phyloP scores from a whole-genome alignment of 2,797 vertebrate species.

The Cryptoprocta ferox region DNA sequence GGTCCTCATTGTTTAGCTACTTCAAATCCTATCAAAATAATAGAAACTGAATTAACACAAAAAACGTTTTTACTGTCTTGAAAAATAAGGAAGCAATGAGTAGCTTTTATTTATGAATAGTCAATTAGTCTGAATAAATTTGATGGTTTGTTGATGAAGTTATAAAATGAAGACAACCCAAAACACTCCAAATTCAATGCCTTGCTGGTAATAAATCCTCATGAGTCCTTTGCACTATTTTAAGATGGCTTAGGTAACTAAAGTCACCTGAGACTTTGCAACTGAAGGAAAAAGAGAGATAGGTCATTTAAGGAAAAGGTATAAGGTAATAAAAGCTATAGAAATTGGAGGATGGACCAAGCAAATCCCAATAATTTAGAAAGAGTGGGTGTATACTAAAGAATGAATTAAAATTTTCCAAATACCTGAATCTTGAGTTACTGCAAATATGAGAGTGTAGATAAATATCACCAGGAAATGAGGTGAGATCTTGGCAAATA shows the following conservation, averaged over 20 bases:
- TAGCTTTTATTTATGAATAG: slow-evolving; percentile 66
- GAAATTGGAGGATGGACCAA: not conserved
- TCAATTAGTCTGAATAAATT: slow-evolving; percentile 62
- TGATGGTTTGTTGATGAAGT: slow-evolving; percentile 57
- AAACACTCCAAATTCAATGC: not conserved
- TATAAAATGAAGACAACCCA: slow-evolving; percentile 52
- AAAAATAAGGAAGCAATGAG: slow-evolving; percentile 58
- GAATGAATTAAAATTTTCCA: slow-evolving; percentile 23
- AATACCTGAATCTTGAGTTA: slow-evolving; percentile 28
- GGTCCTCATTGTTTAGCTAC: slow-evolving; percentile 57
- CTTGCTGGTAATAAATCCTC: slow-evolving; percentile 28
- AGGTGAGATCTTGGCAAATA: not conserved
- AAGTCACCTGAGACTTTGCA: slow-evolving; percentile 14
- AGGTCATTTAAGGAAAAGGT: slow-evolving; percentile 24
- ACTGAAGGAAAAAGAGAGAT: not conserved
- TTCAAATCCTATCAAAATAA: slow-evolving; percentile 72
- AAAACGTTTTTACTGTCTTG: slow-evolving; percentile 43
- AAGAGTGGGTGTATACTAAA: not conserved
- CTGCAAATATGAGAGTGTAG: not conserved
- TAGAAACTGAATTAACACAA: slow-evolving; percentile 48
- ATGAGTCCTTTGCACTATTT: not conserved
- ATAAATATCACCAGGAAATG: not conserved
- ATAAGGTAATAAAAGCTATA: not conserved
- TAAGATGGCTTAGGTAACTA: slow-evolving; percentile 34
- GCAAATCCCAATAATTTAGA: not conserved